phyloP scores from a whole-genome alignment of 1,140 invertebrate species.

The Pissodes strobi region DNA sequence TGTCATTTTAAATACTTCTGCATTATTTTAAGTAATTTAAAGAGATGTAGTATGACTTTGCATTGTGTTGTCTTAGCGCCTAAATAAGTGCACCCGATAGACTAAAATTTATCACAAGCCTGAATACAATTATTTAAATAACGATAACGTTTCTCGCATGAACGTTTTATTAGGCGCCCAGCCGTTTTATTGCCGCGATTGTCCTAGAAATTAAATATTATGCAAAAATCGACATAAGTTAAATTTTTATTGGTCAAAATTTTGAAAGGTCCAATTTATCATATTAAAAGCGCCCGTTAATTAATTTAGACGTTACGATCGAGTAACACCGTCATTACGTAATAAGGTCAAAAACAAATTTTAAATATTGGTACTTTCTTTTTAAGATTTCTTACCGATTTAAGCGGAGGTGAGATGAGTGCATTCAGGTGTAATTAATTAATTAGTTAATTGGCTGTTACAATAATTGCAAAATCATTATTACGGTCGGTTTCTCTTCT shows the following conservation, averaged over 20 bases:
- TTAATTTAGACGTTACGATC: constrained; percentile 16
- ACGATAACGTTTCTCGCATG: not conserved
- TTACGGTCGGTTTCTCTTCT: no score
- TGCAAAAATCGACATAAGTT: not conserved
- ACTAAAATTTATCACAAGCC: no score
- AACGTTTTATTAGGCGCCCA: not conserved
- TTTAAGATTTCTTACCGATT: not conserved
- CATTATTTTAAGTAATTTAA: no score
- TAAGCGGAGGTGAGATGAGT: not conserved
- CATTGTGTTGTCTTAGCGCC: no score
- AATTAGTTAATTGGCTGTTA: not conserved
- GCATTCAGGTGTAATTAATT: not conserved
- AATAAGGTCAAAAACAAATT: constrained; percentile 1
- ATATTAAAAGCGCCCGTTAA: not conserved
- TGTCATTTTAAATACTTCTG: no score
- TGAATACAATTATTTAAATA: not conserved
- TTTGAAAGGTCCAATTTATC: constrained; percentile 1
- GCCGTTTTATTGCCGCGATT: not conserved
- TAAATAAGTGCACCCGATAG: no score
- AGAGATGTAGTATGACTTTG: no score
- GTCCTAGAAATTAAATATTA: not conserved
- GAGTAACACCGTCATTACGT: not conserved
- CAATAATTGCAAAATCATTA: not conserved
- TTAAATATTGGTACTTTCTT: constrained; percentile 6
- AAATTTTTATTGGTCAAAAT: not conserved